phyloP scores from a whole-genome alignment of 2,888 invertebrate genomes.

The Erpobdella octoculata region DNA sequence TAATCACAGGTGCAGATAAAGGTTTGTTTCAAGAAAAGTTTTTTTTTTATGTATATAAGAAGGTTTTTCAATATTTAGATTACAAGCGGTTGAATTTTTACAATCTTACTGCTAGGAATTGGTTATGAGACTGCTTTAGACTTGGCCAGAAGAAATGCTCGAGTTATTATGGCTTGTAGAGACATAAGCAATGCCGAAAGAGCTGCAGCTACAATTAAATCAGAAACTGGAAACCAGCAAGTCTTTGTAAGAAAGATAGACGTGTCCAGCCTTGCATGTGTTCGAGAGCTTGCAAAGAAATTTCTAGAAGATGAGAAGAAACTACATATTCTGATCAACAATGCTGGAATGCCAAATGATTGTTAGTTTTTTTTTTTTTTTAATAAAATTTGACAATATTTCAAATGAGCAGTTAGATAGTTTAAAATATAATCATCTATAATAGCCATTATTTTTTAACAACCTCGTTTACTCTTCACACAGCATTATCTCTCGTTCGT shows the following conservation, averaged over 20 bases:
- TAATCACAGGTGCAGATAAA: conserved; percentile 79
- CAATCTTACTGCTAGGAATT: conserved; percentile 37
- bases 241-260: conserved; percentile 33
- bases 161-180: conserved; percentile 41
- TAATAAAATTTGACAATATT: not conserved
- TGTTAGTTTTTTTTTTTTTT: not conserved
- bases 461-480: too few relatives aligned
- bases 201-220: conserved; percentile 34
- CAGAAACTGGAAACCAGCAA: conserved; percentile 33
- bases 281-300: conserved; percentile 35
- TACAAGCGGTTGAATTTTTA: too few relatives aligned
- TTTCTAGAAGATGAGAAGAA: conserved; percentile 35
- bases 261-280: conserved; percentile 34
- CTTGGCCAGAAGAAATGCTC: conserved; percentile 38
- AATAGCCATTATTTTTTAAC: not conserved
- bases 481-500: not conserved
- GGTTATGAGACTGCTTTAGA: conserved; percentile 42
- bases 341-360: conserved; percentile 37
- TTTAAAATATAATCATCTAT: not conserved
- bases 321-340: conserved; percentile 40
- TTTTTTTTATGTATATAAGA: too few relatives aligned
- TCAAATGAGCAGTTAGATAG: not conserved
- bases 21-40: too few relatives aligned
- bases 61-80: too few relatives aligned
- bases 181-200: conserved; percentile 35